Conservation (phyloP, 2,797 vertebrate genomes). For the Clangula hyemalis region DNA sequence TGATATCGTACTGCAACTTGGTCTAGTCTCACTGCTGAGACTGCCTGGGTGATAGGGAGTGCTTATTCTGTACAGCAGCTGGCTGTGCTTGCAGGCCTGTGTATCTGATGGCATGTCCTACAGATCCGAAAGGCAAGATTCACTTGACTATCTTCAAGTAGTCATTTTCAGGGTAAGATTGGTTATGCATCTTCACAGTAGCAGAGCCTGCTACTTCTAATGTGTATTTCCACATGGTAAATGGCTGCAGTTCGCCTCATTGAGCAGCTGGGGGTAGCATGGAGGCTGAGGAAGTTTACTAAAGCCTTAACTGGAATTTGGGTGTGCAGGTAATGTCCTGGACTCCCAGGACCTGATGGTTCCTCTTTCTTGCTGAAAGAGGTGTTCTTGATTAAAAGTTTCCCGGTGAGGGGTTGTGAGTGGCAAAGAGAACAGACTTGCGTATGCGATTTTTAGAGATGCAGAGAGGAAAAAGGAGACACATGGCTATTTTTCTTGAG, state of each 20-base stretch:
- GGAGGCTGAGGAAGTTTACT: background rate
- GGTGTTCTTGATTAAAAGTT: background rate
- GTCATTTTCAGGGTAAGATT: background rate
- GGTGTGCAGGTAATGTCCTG: background rate
- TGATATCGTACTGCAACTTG: fast-evolving
- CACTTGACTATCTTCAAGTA: background rate
- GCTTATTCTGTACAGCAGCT: background rate
- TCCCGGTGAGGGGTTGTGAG: background rate
- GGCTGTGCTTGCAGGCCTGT: background rate
- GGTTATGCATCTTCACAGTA: background rate
- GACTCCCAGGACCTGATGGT: background rate
- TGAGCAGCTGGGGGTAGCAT: background rate
- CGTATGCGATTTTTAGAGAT: background rate
- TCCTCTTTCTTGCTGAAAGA: background rate
- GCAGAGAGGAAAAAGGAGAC: background rate
- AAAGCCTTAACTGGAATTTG: background rate
- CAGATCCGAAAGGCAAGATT: background rate
- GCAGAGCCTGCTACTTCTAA: background rate
- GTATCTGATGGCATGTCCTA: no score
- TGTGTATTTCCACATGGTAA: background rate
- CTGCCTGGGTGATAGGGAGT: background rate
- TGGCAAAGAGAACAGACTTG: background rate
- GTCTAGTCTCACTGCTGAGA: background rate
- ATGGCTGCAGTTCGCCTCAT: background rate
- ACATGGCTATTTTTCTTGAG: background rate